Percentiles rank a stretch among this genome's conserved stretches.
These are phyloP conservation scores for Paradoxurus hermaphroditus DNA, from an alignment of 2,113 vertebrate genomes.

Conservation along the genomic window DNA sequence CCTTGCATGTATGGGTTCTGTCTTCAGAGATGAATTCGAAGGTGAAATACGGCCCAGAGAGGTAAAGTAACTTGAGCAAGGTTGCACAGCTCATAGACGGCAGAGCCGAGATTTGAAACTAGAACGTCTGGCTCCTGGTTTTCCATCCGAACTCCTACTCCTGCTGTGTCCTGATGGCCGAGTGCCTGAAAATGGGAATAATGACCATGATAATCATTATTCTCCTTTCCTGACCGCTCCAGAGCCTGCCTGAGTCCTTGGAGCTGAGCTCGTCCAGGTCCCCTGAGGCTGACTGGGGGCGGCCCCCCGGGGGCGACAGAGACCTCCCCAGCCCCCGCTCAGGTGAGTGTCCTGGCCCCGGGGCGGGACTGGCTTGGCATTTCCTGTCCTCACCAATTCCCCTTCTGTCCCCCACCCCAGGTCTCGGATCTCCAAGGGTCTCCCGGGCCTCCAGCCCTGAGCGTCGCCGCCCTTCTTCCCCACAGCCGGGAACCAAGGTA, in stretches of 20 bases:
- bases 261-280: slow-evolving; percentile 18
- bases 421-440: slow-evolving; percentile 25
- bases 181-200: neutral
- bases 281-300: slow-evolving; percentile 58
- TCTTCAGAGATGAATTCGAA: neutral
- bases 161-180: neutral
- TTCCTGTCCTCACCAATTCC: neutral
- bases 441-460: slow-evolving; percentile 61
- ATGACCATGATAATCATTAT: neutral
- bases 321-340: neutral
- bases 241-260: slow-evolving; percentile 68
- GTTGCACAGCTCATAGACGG: neutral
- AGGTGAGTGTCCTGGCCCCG: slow-evolving; percentile 36
- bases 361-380: accelerated
- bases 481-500: slow-evolving; percentile 65
- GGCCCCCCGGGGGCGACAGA: neutral
- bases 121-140: neutral
- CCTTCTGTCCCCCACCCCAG: neutral
- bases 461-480: neutral
- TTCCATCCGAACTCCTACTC: neutral
- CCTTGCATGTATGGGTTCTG: neutral
- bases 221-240: neutral
- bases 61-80: neutral
- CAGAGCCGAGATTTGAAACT: neutral
- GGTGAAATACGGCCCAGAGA: neutral